A percentile compares a stretch with the other conserved stretches of the same genome.
These are phyloP conservation scores for Alligator mississippiensis DNA, from an alignment of 2,113 vertebrate species.

Conservation along the genomic window DNA sequence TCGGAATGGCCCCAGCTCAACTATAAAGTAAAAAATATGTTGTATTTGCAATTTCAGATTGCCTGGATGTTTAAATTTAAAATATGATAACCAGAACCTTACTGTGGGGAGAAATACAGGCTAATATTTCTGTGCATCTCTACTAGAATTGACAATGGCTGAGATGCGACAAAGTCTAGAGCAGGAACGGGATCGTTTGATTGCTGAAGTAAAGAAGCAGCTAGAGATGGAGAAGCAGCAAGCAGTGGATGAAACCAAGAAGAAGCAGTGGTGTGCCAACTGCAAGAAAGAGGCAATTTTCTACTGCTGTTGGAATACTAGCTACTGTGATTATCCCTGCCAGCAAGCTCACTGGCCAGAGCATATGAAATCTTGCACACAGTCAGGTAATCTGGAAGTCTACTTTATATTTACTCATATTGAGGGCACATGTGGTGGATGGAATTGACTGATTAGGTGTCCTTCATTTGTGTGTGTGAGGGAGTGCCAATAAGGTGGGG, in stretches of 20 bases:
- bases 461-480: not conserved
- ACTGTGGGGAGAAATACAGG: not conserved
- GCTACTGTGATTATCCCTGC: conserved; percentile 98
- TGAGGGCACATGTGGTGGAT: not conserved
- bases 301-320: conserved; percentile 99
- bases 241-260: conserved; percentile 96
- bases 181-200: conserved; percentile 92
- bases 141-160: conserved; percentile 95
- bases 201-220: conserved; percentile 96
- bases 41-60: not conserved
- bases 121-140: not conserved
- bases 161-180: conserved; percentile 98
- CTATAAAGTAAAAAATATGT: not conserved
- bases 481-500: not conserved
- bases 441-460: not conserved
- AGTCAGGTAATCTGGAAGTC: conserved; percentile 86
- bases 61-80: not conserved
- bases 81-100: not conserved
- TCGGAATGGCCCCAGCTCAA: not conserved
- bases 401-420: not conserved
- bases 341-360: conserved; percentile 99
- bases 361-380: conserved; percentile 98
- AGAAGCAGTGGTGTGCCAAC: conserved; percentile 98
- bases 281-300: conserved; percentile 98
- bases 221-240: conserved; percentile 94